Base-by-base conservation (phyloP, 2,888 invertebrate species). In the Julus scandinavius region DNA sequence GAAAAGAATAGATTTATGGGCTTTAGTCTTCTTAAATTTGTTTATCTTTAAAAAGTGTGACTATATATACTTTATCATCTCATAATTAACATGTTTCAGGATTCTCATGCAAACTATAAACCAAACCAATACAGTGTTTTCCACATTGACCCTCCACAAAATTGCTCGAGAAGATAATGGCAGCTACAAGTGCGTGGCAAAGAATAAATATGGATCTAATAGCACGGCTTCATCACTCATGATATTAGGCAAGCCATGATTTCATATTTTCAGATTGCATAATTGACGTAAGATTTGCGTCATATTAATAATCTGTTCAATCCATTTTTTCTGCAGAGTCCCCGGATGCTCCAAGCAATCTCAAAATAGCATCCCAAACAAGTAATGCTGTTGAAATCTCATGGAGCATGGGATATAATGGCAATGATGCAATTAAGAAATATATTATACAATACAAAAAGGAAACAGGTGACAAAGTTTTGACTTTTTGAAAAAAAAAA, bases 371-470 rank as follows among this genome's bases (percentile, higher is more conserved):
- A 3, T 80, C 83, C 9, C 41, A 72, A 13, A 45, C 54, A 45
- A 87, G 87, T 45, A 63, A 15, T 41, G 40, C 87, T 17, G 41
- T 87, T 72, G 87, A 87, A 38, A 20, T 87, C 9, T 20, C 83
- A 15, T 87, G 87, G 87, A 83, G 41, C 11, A 45, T 80, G 49
- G 40, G 13, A 45, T 83, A 80, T 83, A 45, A 83, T 45, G 87
- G 87, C n/a, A 87, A 87, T 38, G 87, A 91, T 58, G 90, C 91
- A n/a, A 91, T 92, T 84, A 90, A 91, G 49, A 90, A 90, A 86
- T 92, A 92, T 89, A 90, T 92, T 20, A 91, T 93, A 13, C 92
- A 92, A 90, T 92, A 91, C 90, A 92, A 91, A 89, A 91, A 91
- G 85, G 63, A 87, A 83, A 45, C 38, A 87, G 89, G 89, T 89